Evolutionary conservation across 2,888 invertebrate species (phyloP).

Genomic region (Agonopterix arenella): DNA sequence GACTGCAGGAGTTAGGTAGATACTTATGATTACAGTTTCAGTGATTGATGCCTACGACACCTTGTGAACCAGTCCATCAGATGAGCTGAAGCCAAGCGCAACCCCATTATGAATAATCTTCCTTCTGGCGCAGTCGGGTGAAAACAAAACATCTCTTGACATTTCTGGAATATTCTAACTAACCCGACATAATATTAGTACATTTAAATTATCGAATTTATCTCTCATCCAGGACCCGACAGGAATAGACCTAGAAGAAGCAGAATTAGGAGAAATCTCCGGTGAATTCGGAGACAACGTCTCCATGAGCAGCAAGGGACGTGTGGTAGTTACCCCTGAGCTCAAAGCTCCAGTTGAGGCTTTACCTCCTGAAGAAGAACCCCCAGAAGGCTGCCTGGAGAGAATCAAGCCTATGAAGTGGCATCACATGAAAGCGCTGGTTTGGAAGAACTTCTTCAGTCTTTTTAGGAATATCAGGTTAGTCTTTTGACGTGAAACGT

Average conservation of each 20-base stretch:
- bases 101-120: no score
- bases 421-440: conserved; percentile 86
- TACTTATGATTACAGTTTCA: no score
- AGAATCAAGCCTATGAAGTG: conserved; percentile 80
- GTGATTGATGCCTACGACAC: no score
- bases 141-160: no score
- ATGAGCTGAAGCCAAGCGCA: no score
- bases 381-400: conserved; percentile 71
- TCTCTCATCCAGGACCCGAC: conserved; percentile 73
- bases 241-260: conserved; percentile 80
- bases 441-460: conserved; percentile 93
- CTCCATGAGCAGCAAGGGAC: conserved; percentile 84
- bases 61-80: no score
- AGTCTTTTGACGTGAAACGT: conserved; percentile 21
- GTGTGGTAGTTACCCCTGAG: conserved; percentile 79
- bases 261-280: conserved; percentile 85
- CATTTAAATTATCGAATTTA: neutral
- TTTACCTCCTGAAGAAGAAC: conserved; percentile 82
- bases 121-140: no score
- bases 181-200: no score
- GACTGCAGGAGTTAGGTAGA: no score
- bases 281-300: conserved; percentile 93
- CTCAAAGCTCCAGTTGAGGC: conserved; percentile 68
- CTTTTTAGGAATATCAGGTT: conserved; percentile 90
- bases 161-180: no score